Base-by-base conservation (phyloP, 2,888 invertebrate species). In the Brachyopa scutellaris region DNA sequence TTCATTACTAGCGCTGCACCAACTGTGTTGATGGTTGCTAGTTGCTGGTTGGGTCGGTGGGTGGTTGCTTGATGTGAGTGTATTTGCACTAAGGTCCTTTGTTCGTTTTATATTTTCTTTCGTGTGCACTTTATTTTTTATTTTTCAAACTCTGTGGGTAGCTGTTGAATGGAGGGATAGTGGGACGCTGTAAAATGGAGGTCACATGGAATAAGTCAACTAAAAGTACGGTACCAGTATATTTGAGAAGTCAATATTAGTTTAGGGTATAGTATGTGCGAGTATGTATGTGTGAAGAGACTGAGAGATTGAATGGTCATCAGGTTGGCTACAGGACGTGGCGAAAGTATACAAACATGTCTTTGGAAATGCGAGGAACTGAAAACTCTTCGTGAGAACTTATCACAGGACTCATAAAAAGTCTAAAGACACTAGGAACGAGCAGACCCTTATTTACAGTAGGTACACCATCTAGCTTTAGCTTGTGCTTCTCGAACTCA, bases 1-100 rank as follows among this genome's bases (percentile, higher is more conserved):
- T 70, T 82, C 80, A 76, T 82, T 82, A 76, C 59, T 82, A 61
- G 38, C 45, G 38, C 40, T 40, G 51, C 47, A 19, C 33, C 13
- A 19, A 47, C 45, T 29, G 23, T 38, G 42, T 29, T 38, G 36
- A 19, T 19, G 31, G 19, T 23, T 38, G 64, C 13, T 29, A 26
- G 49, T 49, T 38, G 26, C 17, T 40, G 26, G 26, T 49, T n/a
- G n/a, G n/a, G n/a, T n/a, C n/a, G n/a, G n/a, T n/a, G n/a, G n/a
- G n/a, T n/a, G n/a, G n/a, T n/a, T n/a, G n/a, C n/a, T n/a, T 4
- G 6, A n/a, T 26, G n/a, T n/a, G 23, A 6, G 9, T 57, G 9
- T 38, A 29, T 47, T 57, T 57, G 23, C 23, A 26, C 26, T 17
- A 2, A 42, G 33, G 23, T 51, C 53, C 51, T 72, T 72, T 70